Conservation (phyloP, 2,113 vertebrate species). For the Melanerpes aurifrons region DNA sequence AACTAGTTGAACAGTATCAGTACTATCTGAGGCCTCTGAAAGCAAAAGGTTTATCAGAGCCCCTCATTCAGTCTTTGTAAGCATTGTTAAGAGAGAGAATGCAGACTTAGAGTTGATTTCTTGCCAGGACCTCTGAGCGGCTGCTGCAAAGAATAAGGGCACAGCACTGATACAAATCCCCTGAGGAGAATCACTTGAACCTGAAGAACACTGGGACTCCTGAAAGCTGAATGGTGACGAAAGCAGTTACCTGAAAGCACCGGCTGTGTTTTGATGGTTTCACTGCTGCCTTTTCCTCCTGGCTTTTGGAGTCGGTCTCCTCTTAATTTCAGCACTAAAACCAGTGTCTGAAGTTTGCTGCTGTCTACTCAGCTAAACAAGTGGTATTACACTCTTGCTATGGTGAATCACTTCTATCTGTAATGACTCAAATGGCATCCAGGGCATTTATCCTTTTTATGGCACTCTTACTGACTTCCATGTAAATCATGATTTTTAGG, state of each 20-base stretch:
- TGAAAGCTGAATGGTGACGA: background rate
- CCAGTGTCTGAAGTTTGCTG: background rate
- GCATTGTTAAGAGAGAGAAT: background rate
- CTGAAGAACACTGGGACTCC: background rate
- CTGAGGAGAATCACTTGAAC: background rate
- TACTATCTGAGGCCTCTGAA: background rate
- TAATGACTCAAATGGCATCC: background rate
- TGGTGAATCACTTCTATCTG: background rate
- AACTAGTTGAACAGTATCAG: slow-evolving; percentile 1
- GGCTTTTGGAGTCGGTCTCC: background rate
- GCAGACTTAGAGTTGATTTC: background rate
- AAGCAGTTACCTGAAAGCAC: background rate
- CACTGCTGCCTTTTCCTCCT: background rate
- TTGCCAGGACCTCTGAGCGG: background rate
- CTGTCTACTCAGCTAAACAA: background rate
- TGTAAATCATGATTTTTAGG: background rate
- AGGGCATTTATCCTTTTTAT: background rate
- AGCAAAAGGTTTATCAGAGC: slow-evolving; percentile 12
- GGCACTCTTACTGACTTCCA: background rate
- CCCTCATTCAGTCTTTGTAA: background rate
- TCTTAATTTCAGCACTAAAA: background rate
- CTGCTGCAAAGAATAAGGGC: background rate
- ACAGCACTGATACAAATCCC: background rate
- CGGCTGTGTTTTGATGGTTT: background rate
- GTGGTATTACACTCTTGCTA: background rate